Evolutionary conservation across 2,797 vertebrate species (phyloP).

Genomic region (Mergus octosetaceus): DNA sequence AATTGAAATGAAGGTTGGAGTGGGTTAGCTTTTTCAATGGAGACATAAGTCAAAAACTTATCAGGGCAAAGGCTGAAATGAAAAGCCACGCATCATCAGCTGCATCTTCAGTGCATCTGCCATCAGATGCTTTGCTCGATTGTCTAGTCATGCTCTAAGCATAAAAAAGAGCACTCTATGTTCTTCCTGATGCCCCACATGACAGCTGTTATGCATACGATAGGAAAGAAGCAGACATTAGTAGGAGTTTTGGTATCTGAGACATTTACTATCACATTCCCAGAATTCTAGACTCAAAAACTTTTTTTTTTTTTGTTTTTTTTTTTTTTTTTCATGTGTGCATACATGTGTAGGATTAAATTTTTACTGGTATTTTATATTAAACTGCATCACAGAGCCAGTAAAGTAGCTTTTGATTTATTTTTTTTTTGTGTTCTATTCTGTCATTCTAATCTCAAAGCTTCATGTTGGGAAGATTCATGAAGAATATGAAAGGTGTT

Average conservation of each 20-base stretch:
- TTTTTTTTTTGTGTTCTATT: neutral
- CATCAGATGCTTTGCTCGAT: neutral
- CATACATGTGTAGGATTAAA: neutral
- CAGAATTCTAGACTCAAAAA: neutral
- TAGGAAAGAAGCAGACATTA: neutral
- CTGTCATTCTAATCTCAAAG: neutral
- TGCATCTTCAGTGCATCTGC: neutral
- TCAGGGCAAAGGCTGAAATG: neutral
- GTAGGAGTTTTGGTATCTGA: neutral
- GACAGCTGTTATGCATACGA: neutral
- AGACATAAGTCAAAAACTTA: neutral
- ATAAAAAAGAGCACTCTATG: neutral
- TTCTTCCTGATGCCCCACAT: neutral
- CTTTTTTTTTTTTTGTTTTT: too few species aligned
- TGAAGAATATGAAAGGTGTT: neutral
- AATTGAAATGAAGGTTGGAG: neutral
- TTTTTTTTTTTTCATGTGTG: too few species aligned
- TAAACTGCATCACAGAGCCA: neutral
- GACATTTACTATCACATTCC: neutral
- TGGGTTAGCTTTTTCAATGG: neutral
- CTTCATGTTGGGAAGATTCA: neutral
- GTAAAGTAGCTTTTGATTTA: neutral
- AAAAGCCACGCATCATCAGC: neutral
- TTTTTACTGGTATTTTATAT: neutral
- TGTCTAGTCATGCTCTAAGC: neutral